Evolutionary conservation across 2,888 invertebrate species (phyloP).

Genomic region (Drosophila subquinaria): DNA sequence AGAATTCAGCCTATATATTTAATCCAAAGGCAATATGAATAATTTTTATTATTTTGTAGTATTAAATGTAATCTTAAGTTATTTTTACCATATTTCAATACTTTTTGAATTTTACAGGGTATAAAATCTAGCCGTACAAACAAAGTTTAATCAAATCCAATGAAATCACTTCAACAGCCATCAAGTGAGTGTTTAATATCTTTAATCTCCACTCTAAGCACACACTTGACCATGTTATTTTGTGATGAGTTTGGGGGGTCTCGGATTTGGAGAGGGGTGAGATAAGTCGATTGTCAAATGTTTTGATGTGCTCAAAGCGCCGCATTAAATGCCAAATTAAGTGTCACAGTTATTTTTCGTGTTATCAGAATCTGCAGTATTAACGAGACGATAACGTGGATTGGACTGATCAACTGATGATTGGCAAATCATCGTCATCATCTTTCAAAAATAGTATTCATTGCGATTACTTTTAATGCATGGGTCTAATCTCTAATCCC

Average conservation of each 20-base stretch:
- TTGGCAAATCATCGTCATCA: slow-evolving; percentile 55
- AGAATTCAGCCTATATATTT: too few species aligned
- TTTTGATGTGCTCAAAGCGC: slow-evolving; percentile 38
- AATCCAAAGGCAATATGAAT: too few species aligned
- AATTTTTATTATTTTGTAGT: too few species aligned
- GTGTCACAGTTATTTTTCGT: slow-evolving; percentile 36
- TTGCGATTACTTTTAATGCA: slow-evolving; percentile 69
- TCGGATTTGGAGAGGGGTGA: neutral
- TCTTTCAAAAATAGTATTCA: slow-evolving; percentile 58
- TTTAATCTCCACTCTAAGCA: slow-evolving; percentile 4
- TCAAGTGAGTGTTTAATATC: slow-evolving; percentile 12
- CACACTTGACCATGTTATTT: slow-evolving; percentile 7
- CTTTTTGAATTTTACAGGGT: neutral
- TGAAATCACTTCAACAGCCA: slow-evolving; percentile 8
- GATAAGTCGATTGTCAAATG: slow-evolving; percentile 29
- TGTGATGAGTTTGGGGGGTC: neutral
- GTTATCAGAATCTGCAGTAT: slow-evolving; percentile 46
- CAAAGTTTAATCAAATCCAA: slow-evolving; percentile 3
- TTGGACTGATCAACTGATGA: slow-evolving; percentile 34
- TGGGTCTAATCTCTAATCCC: slow-evolving; percentile 57
- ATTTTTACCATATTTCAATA: neutral
- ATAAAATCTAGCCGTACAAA: neutral
- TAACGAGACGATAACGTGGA: slow-evolving; percentile 43
- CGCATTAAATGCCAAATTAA: slow-evolving; percentile 51
- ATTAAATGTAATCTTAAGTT: neutral